phyloP scores from a whole-genome alignment of 2,888 invertebrate species.

The Nematopogon swammerdamellus region DNA sequence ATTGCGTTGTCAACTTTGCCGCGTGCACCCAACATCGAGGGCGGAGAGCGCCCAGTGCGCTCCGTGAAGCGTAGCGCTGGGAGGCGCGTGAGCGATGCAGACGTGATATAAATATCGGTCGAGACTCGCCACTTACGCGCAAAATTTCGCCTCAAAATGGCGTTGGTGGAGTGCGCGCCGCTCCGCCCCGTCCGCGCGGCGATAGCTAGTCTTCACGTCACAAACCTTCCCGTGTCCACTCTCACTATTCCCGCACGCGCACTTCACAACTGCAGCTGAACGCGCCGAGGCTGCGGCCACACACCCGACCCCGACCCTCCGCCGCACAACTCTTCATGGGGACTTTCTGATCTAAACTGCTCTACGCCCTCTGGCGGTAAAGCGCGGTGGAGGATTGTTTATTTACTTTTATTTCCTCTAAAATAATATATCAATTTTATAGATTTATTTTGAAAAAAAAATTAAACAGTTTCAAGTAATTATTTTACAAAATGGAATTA shows the following conservation, averaged over 20 bases:
- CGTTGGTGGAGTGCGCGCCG: slow-evolving; percentile 55
- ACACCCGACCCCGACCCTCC: not conserved
- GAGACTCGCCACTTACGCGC: slow-evolving; percentile 59
- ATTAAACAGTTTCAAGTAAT: no score
- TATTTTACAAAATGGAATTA: no score
- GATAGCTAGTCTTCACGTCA: not conserved
- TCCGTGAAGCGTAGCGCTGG: not conserved
- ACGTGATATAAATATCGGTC: slow-evolving; percentile 36
- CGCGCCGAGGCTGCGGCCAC: not conserved
- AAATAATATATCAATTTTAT: no score
- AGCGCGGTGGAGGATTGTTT: slow-evolving; percentile 3
- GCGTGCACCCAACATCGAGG: slow-evolving; percentile 9
- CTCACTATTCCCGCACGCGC: not conserved
- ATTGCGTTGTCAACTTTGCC: slow-evolving; percentile 5
- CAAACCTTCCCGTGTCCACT: not conserved
- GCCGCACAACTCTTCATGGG: not conserved
- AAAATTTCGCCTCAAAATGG: slow-evolving; percentile 61
- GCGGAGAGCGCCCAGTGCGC: not conserved
- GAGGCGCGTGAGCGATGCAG: not conserved
- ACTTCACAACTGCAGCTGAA: not conserved
- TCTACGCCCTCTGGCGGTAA: slow-evolving; percentile 9
- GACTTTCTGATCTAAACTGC: slow-evolving; percentile 8
- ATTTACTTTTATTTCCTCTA: not conserved
- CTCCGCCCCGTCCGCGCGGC: not conserved
- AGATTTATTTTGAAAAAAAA: no score